Conservation (phyloP, 1,140 invertebrate genomes). For the Whitmania pigra region DNA sequence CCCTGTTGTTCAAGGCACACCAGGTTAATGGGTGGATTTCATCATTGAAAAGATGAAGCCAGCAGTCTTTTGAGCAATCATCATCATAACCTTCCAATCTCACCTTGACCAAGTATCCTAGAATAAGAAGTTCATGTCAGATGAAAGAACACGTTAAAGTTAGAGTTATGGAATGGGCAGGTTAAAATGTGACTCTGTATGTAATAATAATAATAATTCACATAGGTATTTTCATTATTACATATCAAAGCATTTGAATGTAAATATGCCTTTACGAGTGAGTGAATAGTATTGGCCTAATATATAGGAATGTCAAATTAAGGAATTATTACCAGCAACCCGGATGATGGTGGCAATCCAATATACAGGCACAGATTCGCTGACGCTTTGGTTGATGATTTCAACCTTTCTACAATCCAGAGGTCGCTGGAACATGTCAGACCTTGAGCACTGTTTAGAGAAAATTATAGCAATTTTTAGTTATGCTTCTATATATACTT, state of each 20-base stretch:
- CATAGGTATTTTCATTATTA: no score
- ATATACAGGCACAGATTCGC: conserved; percentile 49
- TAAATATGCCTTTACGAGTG: no score
- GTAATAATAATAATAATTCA: no score
- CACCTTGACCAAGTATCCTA: conserved; percentile 76
- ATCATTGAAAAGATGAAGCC: conserved; percentile 82
- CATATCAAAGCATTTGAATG: no score
- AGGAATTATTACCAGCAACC: conserved; percentile 51
- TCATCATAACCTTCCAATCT: conserved; percentile 84
- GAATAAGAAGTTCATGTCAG: conserved; percentile 23
- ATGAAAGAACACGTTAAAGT: no score
- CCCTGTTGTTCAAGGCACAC: conserved; percentile 87
- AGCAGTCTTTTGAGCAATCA: conserved; percentile 78
- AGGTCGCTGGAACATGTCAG: conserved; percentile 82
- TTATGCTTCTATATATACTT: background rate
- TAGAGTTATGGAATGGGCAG: no score
- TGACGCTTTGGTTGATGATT: conserved; percentile 77
- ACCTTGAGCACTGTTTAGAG: conserved; percentile 59
- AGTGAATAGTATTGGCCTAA: no score
- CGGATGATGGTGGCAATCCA: conserved; percentile 87
- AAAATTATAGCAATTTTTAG: background rate
- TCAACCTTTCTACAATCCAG: conserved; percentile 88
- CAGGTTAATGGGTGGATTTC: conserved; percentile 88
- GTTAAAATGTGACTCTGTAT: no score
- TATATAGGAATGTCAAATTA: no score